Conservation (phyloP, 2,113 vertebrate genomes). For the Petroica traversi region DNA sequence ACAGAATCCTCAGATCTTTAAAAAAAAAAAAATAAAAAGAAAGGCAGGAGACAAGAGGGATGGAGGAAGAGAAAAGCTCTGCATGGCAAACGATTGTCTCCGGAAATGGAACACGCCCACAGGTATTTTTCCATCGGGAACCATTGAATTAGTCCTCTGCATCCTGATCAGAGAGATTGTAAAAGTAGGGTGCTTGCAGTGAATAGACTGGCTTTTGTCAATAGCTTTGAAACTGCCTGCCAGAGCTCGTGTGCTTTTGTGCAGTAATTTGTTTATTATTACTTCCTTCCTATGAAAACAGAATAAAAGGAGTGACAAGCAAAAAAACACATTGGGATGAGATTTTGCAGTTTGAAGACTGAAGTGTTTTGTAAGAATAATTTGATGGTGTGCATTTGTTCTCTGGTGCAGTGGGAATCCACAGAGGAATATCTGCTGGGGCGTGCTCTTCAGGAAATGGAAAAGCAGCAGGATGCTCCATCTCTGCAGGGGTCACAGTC, state of each 20-base stretch:
- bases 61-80: slow-evolving; percentile 9
- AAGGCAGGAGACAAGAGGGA: neutral
- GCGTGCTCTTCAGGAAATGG: neutral
- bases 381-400: neutral
- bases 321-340: slow-evolving; percentile 34
- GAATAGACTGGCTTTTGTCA: slow-evolving; percentile 26
- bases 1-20: neutral
- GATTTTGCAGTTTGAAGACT: neutral
- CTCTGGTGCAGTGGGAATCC: neutral
- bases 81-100: slow-evolving; percentile 22
- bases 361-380: neutral
- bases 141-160: slow-evolving; percentile 33
- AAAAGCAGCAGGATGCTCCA: neutral
- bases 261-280: slow-evolving; percentile 55
- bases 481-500: neutral
- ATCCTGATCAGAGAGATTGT: slow-evolving; percentile 40
- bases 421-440: neutral
- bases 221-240: slow-evolving; percentile 32
- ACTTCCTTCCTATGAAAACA: slow-evolving; percentile 63
- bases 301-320: slow-evolving; percentile 23
- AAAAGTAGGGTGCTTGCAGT: neutral
- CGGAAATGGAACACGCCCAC: neutral
- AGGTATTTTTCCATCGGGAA: neutral
- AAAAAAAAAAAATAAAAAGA: neutral
- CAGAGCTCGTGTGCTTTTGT: slow-evolving; percentile 21